phyloP scores from a whole-genome alignment of 2,797 vertebrate species.

The Cossypha caffra region DNA sequence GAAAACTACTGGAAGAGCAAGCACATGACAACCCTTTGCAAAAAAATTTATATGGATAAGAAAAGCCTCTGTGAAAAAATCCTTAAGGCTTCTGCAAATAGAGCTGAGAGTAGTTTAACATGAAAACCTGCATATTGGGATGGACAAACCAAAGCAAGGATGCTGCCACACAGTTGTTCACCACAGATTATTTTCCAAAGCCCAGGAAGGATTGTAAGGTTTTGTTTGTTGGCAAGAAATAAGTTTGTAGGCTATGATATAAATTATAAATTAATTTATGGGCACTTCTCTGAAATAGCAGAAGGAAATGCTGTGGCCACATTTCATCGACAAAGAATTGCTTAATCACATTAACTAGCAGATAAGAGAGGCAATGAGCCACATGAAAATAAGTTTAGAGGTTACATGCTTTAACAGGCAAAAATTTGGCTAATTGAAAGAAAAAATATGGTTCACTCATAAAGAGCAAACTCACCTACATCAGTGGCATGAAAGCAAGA shows the following conservation, averaged over 20 bases:
- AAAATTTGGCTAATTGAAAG: not conserved
- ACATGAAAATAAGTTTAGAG: not conserved
- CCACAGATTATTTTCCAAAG: not conserved
- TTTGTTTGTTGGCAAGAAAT: not conserved
- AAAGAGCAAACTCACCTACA: not conserved
- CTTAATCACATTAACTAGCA: not conserved
- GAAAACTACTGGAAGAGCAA: not conserved
- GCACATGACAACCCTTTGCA: not conserved
- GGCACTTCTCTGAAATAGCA: not conserved
- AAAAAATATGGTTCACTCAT: not conserved
- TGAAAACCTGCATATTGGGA: not conserved
- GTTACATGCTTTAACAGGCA: not conserved
- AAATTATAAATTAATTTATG: not conserved
- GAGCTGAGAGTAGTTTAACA: not conserved
- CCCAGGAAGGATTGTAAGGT: fast-evolving
- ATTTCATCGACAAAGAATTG: not conserved
- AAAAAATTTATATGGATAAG: not conserved
- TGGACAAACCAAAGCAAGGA: not conserved
- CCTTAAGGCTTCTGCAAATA: not conserved
- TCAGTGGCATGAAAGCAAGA: not conserved
- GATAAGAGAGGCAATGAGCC: not conserved
- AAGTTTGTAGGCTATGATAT: not conserved
- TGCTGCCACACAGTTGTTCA: not conserved
- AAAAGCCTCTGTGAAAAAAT: not conserved
- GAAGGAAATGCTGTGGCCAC: not conserved